These are phyloP conservation scores for Enteromius trimaculatus DNA, from an alignment of 2,797 vertebrate genomes.

Conservation along the genomic window DNA sequence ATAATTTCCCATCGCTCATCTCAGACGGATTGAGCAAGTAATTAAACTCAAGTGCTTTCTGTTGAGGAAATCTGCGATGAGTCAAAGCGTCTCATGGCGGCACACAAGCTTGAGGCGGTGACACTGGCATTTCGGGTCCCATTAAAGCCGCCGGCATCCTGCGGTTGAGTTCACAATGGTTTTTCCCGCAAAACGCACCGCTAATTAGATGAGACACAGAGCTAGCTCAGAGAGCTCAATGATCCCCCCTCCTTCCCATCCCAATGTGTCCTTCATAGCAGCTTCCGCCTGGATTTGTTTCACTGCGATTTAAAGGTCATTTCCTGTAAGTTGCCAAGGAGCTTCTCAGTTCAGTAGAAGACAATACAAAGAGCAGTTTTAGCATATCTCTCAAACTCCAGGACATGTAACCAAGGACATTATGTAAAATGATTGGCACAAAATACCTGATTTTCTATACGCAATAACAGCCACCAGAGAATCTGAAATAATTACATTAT, in stretches of 20 bases:
- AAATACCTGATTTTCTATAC: not conserved
- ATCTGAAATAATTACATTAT: not conserved
- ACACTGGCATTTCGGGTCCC: slow-evolving; percentile 43
- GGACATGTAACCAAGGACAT: slow-evolving; percentile 15
- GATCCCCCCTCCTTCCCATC: slow-evolving; percentile 29
- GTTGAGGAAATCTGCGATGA: slow-evolving; percentile 45
- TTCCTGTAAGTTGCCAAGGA: slow-evolving; percentile 17
- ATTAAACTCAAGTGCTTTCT: slow-evolving; percentile 54
- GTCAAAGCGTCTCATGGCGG: slow-evolving; percentile 16
- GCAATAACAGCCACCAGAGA: not conserved
- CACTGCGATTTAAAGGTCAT: slow-evolving; percentile 51
- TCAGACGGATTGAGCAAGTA: slow-evolving; percentile 56
- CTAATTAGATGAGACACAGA: slow-evolving; percentile 75
- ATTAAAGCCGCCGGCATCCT: slow-evolving; percentile 33
- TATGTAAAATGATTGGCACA: not conserved
- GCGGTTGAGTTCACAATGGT: slow-evolving; percentile 73
- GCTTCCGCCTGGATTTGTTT: slow-evolving; percentile 36
- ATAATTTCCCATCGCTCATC: slow-evolving; percentile 43
- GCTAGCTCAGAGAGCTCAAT: slow-evolving; percentile 22
- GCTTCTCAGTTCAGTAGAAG: slow-evolving; percentile 29
- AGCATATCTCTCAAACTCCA: slow-evolving; percentile 29
- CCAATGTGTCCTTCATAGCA: slow-evolving; percentile 27
- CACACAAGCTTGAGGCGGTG: slow-evolving; percentile 29
- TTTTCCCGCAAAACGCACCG: slow-evolving; percentile 77
- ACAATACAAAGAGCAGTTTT: slow-evolving; percentile 37